Conservation (phyloP, 2,113 vertebrate genomes). For the Cisticola juncidis region DNA sequence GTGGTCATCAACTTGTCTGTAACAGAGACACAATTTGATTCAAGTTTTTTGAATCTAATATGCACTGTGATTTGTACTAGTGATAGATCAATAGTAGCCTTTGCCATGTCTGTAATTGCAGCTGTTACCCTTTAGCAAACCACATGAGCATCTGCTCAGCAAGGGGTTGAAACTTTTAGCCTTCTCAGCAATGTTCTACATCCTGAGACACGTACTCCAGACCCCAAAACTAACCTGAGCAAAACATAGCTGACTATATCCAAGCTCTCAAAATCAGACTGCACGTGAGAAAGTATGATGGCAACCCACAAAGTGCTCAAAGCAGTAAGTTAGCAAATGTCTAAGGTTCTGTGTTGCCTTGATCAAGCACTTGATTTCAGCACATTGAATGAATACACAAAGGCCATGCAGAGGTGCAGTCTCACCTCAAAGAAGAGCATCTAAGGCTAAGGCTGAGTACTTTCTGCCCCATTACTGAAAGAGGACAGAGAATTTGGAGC, state of each 20-base stretch:
- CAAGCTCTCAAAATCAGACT: not conserved
- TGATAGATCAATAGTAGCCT: not conserved
- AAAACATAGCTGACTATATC: not conserved
- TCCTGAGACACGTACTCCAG: rapidly evolving
- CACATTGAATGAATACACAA: not conserved
- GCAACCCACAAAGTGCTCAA: not conserved
- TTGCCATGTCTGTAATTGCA: not conserved
- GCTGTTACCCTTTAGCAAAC: not conserved
- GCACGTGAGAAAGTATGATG: not conserved
- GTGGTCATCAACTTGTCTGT: not conserved
- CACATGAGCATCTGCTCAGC: not conserved
- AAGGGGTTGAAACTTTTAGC: not conserved
- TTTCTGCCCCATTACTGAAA: not conserved
- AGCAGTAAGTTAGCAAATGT: not conserved
- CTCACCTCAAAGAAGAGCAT: not conserved
- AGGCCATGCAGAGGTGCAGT: not conserved
- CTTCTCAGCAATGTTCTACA: not conserved
- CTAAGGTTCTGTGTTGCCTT: not conserved
- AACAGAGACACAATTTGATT: not conserved
- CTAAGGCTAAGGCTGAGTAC: not conserved
- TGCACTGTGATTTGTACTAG: not conserved
- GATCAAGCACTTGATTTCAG: not conserved
- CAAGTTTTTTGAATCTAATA: not conserved
- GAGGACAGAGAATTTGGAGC: not conserved
- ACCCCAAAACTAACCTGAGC: not conserved